Percentiles rank a stretch among this genome's conserved stretches.
Evolutionary conservation across 2,797 vertebrate species (phyloP).

Genomic region (Bradypodion ventrale): DNA sequence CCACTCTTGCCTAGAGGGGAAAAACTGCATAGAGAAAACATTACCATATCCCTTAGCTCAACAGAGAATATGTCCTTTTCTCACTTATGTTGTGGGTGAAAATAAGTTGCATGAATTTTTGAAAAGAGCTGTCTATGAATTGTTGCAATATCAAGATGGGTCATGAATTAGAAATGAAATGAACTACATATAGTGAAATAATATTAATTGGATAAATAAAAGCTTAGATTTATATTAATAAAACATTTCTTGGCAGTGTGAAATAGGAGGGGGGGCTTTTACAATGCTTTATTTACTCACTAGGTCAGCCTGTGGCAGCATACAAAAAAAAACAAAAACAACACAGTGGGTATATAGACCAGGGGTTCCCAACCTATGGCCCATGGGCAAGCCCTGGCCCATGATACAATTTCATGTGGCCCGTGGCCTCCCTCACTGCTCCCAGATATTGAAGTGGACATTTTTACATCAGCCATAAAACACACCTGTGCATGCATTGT

Average conservation of each 20-base stretch:
- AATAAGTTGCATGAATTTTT: constrained; percentile 33
- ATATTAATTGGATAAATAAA: background rate
- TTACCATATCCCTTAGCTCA: constrained; percentile 28
- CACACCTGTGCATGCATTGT: too few relatives aligned
- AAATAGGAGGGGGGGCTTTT: too few relatives aligned
- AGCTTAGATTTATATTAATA: background rate
- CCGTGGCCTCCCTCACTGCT: too few relatives aligned
- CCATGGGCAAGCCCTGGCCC: too few relatives aligned
- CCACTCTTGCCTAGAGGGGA: constrained; percentile 15
- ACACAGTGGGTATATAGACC: too few relatives aligned
- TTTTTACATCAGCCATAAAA: too few relatives aligned
- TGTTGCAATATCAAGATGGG: background rate
- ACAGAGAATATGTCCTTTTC: constrained; percentile 17
- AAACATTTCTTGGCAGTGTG: rapidly evolving
- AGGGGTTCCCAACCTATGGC: too few relatives aligned
- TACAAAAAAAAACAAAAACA: too few relatives aligned
- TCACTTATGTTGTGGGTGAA: constrained; percentile 11
- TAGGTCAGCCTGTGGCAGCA: too few relatives aligned
- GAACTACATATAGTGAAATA: background rate
- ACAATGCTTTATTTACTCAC: too few relatives aligned
- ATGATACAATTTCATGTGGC: too few relatives aligned
- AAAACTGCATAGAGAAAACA: constrained; percentile 26
- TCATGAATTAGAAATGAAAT: constrained; percentile 22
- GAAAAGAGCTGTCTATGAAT: constrained; percentile 16
- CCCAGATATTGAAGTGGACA: too few relatives aligned